Evolutionary conservation across 2,797 vertebrate genomes (phyloP), one percentile per base, ranked within the genome.

Genomic region (Leucoraja ocellata): DNA sequence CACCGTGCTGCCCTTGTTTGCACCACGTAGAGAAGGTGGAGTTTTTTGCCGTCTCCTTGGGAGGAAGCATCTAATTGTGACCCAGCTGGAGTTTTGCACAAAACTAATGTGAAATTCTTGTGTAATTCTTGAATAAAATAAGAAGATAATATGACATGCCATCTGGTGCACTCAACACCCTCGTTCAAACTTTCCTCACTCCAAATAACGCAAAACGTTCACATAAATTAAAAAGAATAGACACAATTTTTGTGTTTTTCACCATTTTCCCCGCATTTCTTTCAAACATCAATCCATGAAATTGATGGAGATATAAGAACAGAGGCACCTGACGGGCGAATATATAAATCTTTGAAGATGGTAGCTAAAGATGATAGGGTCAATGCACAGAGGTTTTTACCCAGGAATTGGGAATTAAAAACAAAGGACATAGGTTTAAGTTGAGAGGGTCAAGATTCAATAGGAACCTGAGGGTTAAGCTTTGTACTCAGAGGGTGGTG

Each of bases 161-260:
- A 88, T 88, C 84, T 88, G 84, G 16, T 88, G 63, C n/a, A 88
- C 61, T 68, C 84, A 68, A 88, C 84, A 68, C 84, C 7, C 14
- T n/a, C 14, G 61, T n/a, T 68, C 84, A 68, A 68, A 36, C 61
- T 65, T 65, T 88, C 61, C 61, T 88, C 84, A 86, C 58, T 65
- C 63, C 18, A 13, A 63, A 13, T 32, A 88, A 88, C 28, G 23
- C 84, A 68, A 68, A 36, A 88, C 65, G 65, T 65, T 32, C 61
- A 65, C 63, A 88, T 65, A 36, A 68, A 68, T 65, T 65, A 65
- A 65, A 54, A 83, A 83, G 84, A n/a, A 88, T n/a, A 65, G 61
- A 18, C 8, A 21, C 18, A 32, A 5, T 14, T 32, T 16, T 63
- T n/a, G 16, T 63, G 68, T 32, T 88, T 68, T 88, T 68, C 61